Percentiles rank a stretch among this genome's conserved stretches.
Conservation (phyloP, 1,140 invertebrate genomes). For the Tetragnatha versicolor region DNA sequence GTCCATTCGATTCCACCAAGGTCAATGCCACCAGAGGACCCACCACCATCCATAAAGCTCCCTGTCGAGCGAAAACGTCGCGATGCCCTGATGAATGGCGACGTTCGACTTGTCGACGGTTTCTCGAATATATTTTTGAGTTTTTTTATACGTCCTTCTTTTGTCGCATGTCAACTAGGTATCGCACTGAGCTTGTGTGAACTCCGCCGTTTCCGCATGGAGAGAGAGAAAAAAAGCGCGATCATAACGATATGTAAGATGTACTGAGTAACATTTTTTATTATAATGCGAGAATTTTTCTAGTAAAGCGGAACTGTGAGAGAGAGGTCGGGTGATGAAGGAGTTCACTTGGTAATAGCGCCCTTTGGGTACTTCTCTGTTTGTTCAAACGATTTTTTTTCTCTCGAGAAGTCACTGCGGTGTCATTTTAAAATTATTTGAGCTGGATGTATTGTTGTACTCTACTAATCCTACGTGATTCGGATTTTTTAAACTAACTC, state of each 20-base stretch:
- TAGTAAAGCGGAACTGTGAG: constrained; percentile 3
- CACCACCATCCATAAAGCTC: constrained; percentile 35
- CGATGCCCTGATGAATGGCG: too few relatives aligned
- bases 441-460: too few relatives aligned
- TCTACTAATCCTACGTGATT: too few relatives aligned
- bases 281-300: neutral
- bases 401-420: too few relatives aligned
- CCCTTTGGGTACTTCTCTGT: neutral
- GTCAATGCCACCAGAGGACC: constrained; percentile 31
- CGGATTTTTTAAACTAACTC: too few relatives aligned
- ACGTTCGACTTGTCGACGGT: too few relatives aligned
- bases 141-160: neutral
- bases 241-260: constrained; percentile 24
- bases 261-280: constrained; percentile 1
- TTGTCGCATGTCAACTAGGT: neutral
- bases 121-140: too few relatives aligned
- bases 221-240: neutral
- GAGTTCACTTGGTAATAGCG: too few relatives aligned
- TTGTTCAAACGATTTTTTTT: neutral
- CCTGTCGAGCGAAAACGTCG: constrained; percentile 14
- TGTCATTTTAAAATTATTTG: too few relatives aligned
- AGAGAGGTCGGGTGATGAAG: too few relatives aligned
- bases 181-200: too few relatives aligned
- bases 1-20: too few relatives aligned
- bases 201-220: neutral